A percentile compares a stretch with the other conserved stretches of the same genome.
phyloP scores from a whole-genome alignment of 2,113 vertebrate species.

The Elgaria multicarinata region DNA sequence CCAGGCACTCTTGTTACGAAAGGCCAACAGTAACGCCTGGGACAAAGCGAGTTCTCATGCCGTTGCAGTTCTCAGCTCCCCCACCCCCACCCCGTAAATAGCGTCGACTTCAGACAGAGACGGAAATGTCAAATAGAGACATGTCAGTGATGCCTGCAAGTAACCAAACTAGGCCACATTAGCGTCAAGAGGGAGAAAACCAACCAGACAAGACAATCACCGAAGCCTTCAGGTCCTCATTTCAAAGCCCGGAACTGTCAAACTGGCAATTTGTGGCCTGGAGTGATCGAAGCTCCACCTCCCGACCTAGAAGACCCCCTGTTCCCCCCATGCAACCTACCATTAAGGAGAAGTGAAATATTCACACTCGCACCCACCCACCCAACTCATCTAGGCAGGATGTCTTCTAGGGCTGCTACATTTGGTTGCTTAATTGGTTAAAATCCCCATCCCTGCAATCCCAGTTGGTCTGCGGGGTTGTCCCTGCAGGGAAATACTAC shows the following conservation, averaged over 20 bases:
- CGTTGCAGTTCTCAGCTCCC: background rate
- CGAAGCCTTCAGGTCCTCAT: background rate
- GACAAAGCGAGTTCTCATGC: background rate
- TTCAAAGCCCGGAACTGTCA: background rate
- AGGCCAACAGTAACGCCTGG: conserved; percentile 1
- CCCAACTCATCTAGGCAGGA: background rate
- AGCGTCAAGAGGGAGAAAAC: conserved; percentile 5
- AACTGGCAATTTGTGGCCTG: background rate
- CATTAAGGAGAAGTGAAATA: background rate
- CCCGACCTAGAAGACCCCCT: background rate
- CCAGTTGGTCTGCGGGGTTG: too few relatives aligned
- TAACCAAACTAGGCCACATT: conserved; percentile 8
- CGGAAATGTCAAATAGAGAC: conserved; percentile 38
- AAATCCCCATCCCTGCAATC: background rate
- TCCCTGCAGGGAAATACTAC: too few relatives aligned
- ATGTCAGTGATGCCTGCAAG: background rate
- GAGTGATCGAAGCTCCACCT: background rate
- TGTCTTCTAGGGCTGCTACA: background rate
- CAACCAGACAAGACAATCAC: background rate
- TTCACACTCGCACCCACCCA: background rate
- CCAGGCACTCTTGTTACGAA: background rate
- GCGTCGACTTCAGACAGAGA: conserved; percentile 26
- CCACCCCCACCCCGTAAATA: background rate
- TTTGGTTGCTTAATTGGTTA: background rate
- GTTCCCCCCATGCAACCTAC: background rate